Evolutionary conservation across 2,888 invertebrate genomes (phyloP).

Genomic region (Megastigmus dorsalis): DNA sequence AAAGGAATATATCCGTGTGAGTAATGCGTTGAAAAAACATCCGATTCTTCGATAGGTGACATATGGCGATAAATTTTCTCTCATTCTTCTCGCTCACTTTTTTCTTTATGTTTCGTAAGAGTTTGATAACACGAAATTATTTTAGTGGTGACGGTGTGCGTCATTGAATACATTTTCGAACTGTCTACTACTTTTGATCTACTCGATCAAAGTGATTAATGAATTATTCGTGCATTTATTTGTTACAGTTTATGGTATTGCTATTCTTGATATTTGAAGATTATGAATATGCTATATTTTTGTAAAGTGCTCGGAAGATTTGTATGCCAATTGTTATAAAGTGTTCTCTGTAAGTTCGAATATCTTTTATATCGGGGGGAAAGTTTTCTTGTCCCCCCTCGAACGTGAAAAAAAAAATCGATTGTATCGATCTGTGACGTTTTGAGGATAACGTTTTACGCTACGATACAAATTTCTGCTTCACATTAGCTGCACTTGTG

Average conservation of each 20-base stretch:
- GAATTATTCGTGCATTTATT: too few relatives aligned
- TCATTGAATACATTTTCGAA: neutral
- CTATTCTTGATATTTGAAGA: too few relatives aligned
- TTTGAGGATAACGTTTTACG: slow-evolving; percentile 29
- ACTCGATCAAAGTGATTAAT: too few relatives aligned
- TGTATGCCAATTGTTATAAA: too few relatives aligned
- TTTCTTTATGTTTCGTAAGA: neutral
- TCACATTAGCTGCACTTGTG: neutral
- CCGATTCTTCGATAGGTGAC: slow-evolving; percentile 27
- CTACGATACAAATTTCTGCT: slow-evolving; percentile 13
- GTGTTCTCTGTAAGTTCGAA: too few relatives aligned
- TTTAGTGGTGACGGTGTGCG: neutral
- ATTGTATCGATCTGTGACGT: slow-evolving; percentile 38
- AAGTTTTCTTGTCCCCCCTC: too few relatives aligned
- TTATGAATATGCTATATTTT: too few relatives aligned
- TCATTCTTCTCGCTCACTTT: neutral
- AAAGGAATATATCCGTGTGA: slow-evolving; percentile 45
- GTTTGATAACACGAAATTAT: slow-evolving; percentile 3
- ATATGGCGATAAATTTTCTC: slow-evolving; percentile 1
- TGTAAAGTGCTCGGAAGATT: too few relatives aligned
- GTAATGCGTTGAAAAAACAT: slow-evolving; percentile 48
- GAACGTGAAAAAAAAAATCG: slow-evolving; percentile 30
- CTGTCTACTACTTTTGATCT: too few relatives aligned
- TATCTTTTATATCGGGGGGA: too few relatives aligned
- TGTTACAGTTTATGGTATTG: too few relatives aligned